These are phyloP conservation scores for Rattus rattus DNA, from an alignment of 2,113 vertebrate species.

Conservation along the genomic window DNA sequence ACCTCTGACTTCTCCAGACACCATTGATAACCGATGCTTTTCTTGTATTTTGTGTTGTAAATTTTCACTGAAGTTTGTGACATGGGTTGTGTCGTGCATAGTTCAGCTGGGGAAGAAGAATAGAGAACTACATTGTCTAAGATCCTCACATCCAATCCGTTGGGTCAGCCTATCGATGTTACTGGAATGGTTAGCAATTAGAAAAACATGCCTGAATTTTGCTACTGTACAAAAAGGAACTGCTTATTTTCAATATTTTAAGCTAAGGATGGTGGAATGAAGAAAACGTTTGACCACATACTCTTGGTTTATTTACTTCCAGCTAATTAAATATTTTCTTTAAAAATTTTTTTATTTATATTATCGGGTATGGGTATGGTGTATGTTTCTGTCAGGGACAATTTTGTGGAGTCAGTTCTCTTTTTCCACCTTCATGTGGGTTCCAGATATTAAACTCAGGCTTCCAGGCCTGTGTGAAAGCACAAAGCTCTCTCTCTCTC, in stretches of 20 bases:
- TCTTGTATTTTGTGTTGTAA: slow-evolving; percentile 13
- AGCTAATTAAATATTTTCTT: neutral
- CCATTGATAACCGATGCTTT: neutral
- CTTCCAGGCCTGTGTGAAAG: neutral
- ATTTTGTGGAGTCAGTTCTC: neutral
- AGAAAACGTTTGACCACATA: neutral
- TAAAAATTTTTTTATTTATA: neutral
- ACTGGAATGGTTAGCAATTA: neutral
- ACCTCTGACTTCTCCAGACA: neutral
- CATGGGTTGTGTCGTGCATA: neutral
- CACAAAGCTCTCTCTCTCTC: neutral
- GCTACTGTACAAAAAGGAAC: neutral
- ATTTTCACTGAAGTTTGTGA: neutral
- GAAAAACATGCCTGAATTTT: slow-evolving; percentile 3
- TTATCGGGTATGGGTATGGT: neutral
- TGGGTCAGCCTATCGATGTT: neutral
- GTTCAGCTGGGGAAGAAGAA: neutral
- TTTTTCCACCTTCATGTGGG: neutral
- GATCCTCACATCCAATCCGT: neutral
- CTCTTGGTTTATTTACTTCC: neutral
- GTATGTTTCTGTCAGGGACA: neutral
- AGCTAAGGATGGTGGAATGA: neutral
- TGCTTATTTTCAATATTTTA: slow-evolving; percentile 10
- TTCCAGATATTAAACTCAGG: neutral
- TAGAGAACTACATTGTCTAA: neutral